A percentile compares a stretch with the other conserved stretches of the same genome.
phyloP scores from a whole-genome alignment of 2,113 vertebrate genomes.

The Corvus moneduloides region DNA sequence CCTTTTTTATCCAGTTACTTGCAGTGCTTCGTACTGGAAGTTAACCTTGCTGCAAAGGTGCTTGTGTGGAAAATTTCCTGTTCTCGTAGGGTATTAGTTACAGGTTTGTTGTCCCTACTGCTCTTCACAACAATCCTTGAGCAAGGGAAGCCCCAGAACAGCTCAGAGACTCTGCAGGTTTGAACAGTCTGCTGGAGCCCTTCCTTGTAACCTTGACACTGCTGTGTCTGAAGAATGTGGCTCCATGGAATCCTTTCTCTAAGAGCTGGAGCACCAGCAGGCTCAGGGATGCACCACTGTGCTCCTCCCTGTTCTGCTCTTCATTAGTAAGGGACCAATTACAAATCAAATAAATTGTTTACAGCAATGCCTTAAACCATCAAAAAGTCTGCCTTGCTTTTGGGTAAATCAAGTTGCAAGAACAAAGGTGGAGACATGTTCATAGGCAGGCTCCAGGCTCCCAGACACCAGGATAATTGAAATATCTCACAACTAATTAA shows the following conservation, averaged over 20 bases:
- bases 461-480: neutral
- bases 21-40: neutral
- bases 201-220: neutral
- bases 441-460: neutral
- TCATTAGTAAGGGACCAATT: neutral
- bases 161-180: neutral
- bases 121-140: neutral
- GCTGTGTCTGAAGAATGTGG: neutral
- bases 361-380: neutral
- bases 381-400: neutral
- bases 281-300: too few species aligned
- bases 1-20: neutral
- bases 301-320: neutral
- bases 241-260: neutral
- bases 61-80: neutral
- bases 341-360: neutral
- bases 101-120: neutral
- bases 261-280: neutral
- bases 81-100: neutral
- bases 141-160: neutral
- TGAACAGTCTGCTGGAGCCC: neutral
- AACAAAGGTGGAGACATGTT: neutral
- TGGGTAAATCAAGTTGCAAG: neutral
- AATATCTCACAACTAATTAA: constrained; percentile 30
- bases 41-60: neutral